Evolutionary conservation across 2,113 vertebrate genomes (phyloP), one percentile per base, ranked within the genome.

Genomic region (Megatriorchis doriae): DNA sequence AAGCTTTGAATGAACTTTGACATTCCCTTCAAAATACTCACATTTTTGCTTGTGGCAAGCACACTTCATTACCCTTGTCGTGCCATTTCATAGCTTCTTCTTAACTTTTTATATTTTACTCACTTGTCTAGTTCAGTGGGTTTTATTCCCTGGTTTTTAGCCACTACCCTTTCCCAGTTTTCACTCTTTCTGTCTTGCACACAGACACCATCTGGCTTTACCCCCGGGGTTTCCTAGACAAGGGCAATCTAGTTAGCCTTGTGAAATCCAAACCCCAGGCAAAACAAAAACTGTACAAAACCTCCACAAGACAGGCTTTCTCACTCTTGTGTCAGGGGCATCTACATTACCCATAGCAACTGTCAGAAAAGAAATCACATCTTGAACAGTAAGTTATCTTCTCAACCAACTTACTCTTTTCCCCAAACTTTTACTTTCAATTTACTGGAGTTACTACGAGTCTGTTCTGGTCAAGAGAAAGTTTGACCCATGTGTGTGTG

Each of bases 191-290:
- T 65, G 83, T 31, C 65, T 88, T 78, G 53, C 34, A 61, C 36
- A n/a, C 58, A 94, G 77, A 58, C 66, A 87, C 81, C 91, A 95
- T 95, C 91, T 95, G 94, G 83, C 90, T 88, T 94, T 84, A 86
- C 34, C 86, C 77, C 38, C 0, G 0, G 75, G 63, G 45, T 95
- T 93, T 95, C 91, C 89, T 87, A 87, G 81, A 75, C 61, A 53
- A 94, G 82, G 78, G 71, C 62, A 91, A 85, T 93, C 70, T 82
- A 94, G 86, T 86, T 75, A 92, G 73, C 56, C 93, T 95, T 97
- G 86, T 94, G 88, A 95, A 97, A 97, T 87, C 78, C 58, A 97
- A 91, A 94, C 77, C 62, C 38, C 56, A 73, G 91, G 92, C 77
- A 79, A 90, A 87, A 87, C n/a, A 72, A 85, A 84, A 95, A 52